These are phyloP conservation scores for Lagopus muta DNA, from an alignment of 2,113 vertebrate species.

Conservation along the genomic window DNA sequence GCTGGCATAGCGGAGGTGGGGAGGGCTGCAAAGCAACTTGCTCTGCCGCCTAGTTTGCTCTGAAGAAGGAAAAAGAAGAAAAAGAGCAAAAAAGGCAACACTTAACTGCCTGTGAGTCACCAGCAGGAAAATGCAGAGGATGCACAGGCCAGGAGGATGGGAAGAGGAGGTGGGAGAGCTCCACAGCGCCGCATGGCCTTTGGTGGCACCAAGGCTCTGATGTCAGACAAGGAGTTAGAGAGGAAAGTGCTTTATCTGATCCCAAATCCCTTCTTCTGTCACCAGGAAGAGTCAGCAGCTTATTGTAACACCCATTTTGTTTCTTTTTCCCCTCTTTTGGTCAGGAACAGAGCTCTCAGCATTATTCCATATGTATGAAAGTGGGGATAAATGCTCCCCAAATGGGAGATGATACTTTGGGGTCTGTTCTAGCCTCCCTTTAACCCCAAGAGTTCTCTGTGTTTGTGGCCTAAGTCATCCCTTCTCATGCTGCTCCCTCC, in stretches of 20 bases:
- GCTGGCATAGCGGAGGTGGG: slow-evolving; percentile 82
- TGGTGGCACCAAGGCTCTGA: rapidly evolving
- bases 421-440: not conserved
- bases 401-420: not conserved
- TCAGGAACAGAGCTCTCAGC: not conserved
- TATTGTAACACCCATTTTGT: rapidly evolving
- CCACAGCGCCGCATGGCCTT: not conserved
- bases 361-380: not conserved
- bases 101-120: not conserved
- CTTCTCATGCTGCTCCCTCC: not conserved
- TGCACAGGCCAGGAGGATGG: rapidly evolving
- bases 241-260: not conserved
- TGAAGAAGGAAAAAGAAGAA: slow-evolving; percentile 7
- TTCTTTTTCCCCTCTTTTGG: not conserved
- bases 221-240: not conserved
- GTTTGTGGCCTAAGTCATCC: not conserved
- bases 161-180: not conserved
- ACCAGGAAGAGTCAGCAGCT: not conserved
- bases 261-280: not conserved
- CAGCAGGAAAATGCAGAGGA: not conserved
- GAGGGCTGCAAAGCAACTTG: slow-evolving; percentile 9
- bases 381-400: not conserved
- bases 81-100: rapidly evolving
- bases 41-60: not conserved
- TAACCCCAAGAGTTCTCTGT: rapidly evolving